phyloP scores from a whole-genome alignment of 2,888 invertebrate species.

The Octodonta nipae region DNA sequence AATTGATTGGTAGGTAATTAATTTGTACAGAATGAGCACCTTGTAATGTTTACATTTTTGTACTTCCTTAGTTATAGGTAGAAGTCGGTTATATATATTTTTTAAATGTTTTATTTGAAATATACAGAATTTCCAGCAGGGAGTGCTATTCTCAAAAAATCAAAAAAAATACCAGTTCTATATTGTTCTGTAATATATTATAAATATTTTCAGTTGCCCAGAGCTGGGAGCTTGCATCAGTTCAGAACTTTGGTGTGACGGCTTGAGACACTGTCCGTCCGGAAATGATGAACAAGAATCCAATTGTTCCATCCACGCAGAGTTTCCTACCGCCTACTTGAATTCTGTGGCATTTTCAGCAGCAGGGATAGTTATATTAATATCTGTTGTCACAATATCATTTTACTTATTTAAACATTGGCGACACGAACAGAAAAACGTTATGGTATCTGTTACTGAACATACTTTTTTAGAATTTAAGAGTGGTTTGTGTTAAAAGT shows the following conservation, averaged over 20 bases:
- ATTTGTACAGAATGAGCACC: too few relatives aligned
- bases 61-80: too few relatives aligned
- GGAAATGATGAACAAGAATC: slow-evolving; percentile 69
- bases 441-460: slow-evolving; percentile 34
- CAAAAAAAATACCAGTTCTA: too few relatives aligned
- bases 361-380: slow-evolving; percentile 19
- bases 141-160: too few relatives aligned
- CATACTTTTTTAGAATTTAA: slow-evolving; percentile 36
- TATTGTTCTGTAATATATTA: too few relatives aligned
- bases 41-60: too few relatives aligned
- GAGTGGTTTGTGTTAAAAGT: slow-evolving; percentile 32
- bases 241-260: slow-evolving; percentile 67
- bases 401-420: slow-evolving; percentile 30
- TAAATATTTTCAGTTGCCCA: slow-evolving; percentile 50
- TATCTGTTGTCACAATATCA: slow-evolving; percentile 23
- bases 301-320: slow-evolving; percentile 58
- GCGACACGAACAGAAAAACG: slow-evolving; percentile 31
- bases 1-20: too few relatives aligned
- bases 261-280: slow-evolving; percentile 63
- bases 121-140: too few relatives aligned
- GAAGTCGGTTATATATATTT: too few relatives aligned
- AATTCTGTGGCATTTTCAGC: slow-evolving; percentile 27
- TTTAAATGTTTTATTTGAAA: too few relatives aligned
- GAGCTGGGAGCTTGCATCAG: slow-evolving; percentile 71
- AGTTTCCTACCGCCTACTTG: slow-evolving; percentile 47